Evolutionary conservation across 1,140 invertebrate genomes (phyloP).

Genomic region (Orchesella cincta): DNA sequence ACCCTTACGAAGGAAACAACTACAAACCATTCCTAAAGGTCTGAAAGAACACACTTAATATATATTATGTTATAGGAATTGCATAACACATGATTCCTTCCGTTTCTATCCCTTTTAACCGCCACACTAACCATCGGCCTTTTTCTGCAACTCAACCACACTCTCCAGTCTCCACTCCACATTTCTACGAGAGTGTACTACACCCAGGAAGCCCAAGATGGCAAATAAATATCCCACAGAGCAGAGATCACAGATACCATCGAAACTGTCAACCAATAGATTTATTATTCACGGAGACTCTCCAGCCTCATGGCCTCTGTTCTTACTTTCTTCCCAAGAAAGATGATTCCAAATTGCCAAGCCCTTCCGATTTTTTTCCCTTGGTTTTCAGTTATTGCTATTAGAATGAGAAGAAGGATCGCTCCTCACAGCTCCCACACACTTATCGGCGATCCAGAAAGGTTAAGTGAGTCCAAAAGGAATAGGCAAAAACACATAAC

Average conservation of each 20-base stretch:
- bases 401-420: neutral
- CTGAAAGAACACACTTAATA: neutral
- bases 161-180: neutral
- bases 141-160: conserved; percentile 23
- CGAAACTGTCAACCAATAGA: conserved; percentile 43
- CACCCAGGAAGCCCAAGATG: neutral
- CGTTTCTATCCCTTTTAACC: neutral
- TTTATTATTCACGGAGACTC: conserved; percentile 41
- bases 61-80: conserved; percentile 21
- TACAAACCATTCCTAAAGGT: no score
- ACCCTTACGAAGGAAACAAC: neutral
- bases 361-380: neutral
- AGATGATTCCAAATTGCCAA: conserved; percentile 24
- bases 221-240: conserved; percentile 47
- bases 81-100: conserved; percentile 12
- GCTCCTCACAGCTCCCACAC: neutral
- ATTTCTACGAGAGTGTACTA: neutral
- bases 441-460: conserved; percentile 7
- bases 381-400: conserved; percentile 12
- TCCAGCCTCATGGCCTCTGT: neutral
- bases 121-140: neutral
- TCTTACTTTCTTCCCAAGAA: conserved; percentile 1
- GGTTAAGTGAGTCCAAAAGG: conserved; percentile 24
- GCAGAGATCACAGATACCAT: conserved; percentile 46
- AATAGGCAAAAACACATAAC: neutral